A percentile compares a stretch with the other conserved stretches of the same genome.
Conservation (phyloP, 2,797 vertebrate species). For the Sylvilagus floridanus region DNA sequence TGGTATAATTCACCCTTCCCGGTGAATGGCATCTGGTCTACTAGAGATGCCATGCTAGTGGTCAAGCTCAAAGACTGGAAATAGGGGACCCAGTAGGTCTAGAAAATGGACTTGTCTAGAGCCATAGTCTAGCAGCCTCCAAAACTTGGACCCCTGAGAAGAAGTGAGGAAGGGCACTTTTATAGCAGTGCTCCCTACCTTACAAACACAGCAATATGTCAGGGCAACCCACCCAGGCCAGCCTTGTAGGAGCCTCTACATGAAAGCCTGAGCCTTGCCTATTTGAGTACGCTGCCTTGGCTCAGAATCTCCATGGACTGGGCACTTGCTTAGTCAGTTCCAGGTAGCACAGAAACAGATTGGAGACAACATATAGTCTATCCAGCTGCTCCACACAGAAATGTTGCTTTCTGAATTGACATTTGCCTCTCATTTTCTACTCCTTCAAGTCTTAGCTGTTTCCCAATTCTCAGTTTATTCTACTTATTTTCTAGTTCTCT, state of each 20-base stretch:
- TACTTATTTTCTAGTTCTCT: not conserved
- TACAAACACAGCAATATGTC: not conserved
- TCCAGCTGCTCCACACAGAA: not conserved
- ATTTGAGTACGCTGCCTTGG: not conserved
- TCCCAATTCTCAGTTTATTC: not conserved
- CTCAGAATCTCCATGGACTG: not conserved
- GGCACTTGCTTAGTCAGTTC: not conserved
- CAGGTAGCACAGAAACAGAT: not conserved
- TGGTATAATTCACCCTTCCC: not conserved
- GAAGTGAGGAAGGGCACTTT: not conserved
- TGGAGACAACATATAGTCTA: not conserved
- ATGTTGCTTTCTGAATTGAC: not conserved
- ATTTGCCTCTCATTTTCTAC: not conserved
- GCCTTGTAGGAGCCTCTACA: not conserved
- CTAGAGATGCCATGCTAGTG: not conserved
- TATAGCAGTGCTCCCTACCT: not conserved
- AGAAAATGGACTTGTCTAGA: not conserved
- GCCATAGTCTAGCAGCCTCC: not conserved
- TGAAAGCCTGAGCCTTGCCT: not conserved
- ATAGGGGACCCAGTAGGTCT: not conserved
- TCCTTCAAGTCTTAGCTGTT: not conserved
- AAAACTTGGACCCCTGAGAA: not conserved
- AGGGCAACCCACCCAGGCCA: not conserved
- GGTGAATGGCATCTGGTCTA: not conserved
- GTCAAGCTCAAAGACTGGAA: not conserved